Base-by-base conservation (phyloP, 2,888 invertebrate genomes). In the Stictocephala bisonia region DNA sequence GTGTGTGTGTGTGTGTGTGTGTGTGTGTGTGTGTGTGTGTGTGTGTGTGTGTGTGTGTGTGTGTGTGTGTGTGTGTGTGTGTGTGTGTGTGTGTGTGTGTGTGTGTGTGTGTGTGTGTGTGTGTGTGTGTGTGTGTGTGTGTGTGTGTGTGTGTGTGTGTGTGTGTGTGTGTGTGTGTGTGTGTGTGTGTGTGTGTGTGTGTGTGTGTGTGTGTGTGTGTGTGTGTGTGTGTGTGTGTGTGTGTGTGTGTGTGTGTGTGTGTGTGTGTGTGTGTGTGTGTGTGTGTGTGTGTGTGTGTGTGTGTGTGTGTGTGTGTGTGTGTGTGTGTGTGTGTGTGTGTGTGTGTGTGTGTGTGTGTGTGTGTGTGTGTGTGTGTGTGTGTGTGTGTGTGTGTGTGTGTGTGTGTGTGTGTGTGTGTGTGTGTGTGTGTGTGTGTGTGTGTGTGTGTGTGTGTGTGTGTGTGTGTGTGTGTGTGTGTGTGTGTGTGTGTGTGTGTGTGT, bases 381-480 rank as follows among this genome's bases (percentile, higher is more conserved):
- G 35, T 64, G 64, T 64, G 64, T 41, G 64, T 41, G 64, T 64
- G 64, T 41, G 64, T 64, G 64, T 41, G 64, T 41, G 64, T 64
- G 64, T 64, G 40, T 24, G 35, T 64, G 64, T 64, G 35, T 41
- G 64, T 41, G 40, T 41, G 64, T 41, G 64, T 60, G 60, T 60
- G 60, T 60, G 31, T 60, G 60, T 60, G 31, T 60, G 60, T 60
- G 60, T 60, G 60, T 60, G 60, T 60, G 60, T 60, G 60, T 60
- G 60, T 60, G 60, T 60, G 60, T 60, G 60, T 60, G 60, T 60
- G 60, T 60, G 60, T 60, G 60, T 60, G 60, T 60, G 60, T 60
- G 31, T 60, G 29, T 60, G 60, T 60, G 29, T 60, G 60, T 60
- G 60, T 60, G 60, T 60, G 60, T 60, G 60, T 60, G 60, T 60